phyloP scores from a whole-genome alignment of 2,888 invertebrate genomes.

The Torymus texanus region DNA sequence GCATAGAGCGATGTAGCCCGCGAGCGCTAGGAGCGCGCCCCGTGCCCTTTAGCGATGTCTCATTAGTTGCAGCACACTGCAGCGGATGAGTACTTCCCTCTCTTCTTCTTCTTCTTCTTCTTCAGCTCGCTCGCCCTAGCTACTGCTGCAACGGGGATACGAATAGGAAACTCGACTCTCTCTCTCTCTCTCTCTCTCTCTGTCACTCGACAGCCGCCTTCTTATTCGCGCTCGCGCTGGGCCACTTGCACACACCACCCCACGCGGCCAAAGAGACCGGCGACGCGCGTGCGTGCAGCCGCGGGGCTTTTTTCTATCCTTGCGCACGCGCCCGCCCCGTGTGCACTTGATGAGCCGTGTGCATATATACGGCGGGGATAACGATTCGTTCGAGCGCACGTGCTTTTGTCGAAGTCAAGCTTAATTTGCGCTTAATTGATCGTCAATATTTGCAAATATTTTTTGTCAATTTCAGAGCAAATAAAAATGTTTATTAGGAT shows the following conservation, averaged over 20 bases:
- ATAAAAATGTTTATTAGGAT: no score
- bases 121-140: slow-evolving; percentile 4
- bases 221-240: slow-evolving; percentile 65
- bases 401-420: no score
- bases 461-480: no score
- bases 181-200: slow-evolving; percentile 61
- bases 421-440: no score
- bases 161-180: slow-evolving; percentile 56
- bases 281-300: not conserved
- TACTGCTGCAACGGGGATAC: slow-evolving; percentile 56
- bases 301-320: slow-evolving; percentile 22
- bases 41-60: slow-evolving; percentile 75
- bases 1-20: slow-evolving; percentile 60
- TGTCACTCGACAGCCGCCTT: slow-evolving; percentile 70
- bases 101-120: slow-evolving; percentile 47
- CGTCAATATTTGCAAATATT: no score
- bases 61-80: slow-evolving; percentile 75
- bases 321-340: no score
- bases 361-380: no score
- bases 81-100: slow-evolving; percentile 71
- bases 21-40: slow-evolving; percentile 64
- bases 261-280: not conserved
- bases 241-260: slow-evolving; percentile 21
- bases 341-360: no score
- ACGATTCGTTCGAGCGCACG: no score